Percentiles rank a stretch among this genome's conserved stretches.
Conservation (phyloP, 2,888 invertebrate genomes). For the Phortica okadai region DNA sequence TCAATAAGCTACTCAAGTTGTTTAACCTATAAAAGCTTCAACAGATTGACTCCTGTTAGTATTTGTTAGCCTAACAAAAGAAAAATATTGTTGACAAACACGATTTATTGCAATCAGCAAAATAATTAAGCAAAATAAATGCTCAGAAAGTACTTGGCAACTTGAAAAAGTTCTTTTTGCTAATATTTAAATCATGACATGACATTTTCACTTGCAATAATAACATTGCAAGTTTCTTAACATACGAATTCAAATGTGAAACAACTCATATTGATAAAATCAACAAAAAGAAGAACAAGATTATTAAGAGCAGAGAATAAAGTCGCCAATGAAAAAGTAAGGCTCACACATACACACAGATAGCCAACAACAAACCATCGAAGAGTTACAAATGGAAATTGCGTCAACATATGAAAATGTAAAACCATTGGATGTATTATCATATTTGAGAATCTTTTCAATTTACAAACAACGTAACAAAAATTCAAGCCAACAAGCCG, state of each 20-base stretch:
- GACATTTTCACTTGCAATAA: neutral
- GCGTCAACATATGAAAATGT: constrained; percentile 30
- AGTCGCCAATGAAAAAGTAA: neutral
- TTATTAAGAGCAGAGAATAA: neutral
- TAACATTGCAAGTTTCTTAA: constrained; percentile 5
- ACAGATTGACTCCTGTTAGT: too few species aligned
- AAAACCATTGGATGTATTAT: constrained; percentile 32
- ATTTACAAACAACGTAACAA: constrained; percentile 23
- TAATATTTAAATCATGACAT: neutral
- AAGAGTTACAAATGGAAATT: neutral
- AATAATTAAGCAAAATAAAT: too few species aligned
- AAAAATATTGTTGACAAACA: too few species aligned
- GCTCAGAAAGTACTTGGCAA: too few species aligned
- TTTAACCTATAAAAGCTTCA: too few species aligned
- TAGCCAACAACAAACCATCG: neutral
- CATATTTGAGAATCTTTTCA: constrained; percentile 37
- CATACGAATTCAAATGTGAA: neutral
- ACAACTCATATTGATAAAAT: neutral
- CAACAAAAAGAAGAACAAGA: neutral
- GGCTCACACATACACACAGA: neutral
- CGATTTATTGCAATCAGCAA: too few species aligned
- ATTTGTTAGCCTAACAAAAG: too few species aligned
- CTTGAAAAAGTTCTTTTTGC: too few species aligned
- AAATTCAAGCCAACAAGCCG: neutral
- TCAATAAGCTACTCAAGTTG: too few species aligned